Evolutionary conservation across 2,888 invertebrate genomes (phyloP), one percentile per base, ranked within the genome.

Genomic region (Lasioglossum morio): DNA sequence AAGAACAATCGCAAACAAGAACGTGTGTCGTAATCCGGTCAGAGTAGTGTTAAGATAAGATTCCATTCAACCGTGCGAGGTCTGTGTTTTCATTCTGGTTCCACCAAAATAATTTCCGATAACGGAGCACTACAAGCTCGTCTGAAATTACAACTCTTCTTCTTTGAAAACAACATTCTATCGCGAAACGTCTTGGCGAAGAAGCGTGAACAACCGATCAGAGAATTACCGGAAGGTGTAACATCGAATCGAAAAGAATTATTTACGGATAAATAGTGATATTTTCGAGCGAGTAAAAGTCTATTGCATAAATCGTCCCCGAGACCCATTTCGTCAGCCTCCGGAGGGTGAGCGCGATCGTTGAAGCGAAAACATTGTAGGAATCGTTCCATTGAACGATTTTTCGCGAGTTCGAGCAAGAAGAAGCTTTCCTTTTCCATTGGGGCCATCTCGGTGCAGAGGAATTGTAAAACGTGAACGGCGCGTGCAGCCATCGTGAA

Each of bases 401-500:
- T 81, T 60, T 63, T 19, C 48, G 8, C 72, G 23, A 27, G 19
- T 19, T 10, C n/a, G 10, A 2, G 46, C 30, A 30, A 40, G 37
- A 60, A 16, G 30, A 10, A 30, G 30, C 34, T 37, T 12, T 14
- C 40, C 23, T 46, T 27, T 30, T 27, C 19, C 30, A 27, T 27
- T 3, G 23, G 72, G n/a, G 14, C 8, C n/a, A 16, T 14, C 37
- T 0, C 30, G 7, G 34, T 5, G 12, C 8, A 53, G n/a, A 72
- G 30, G 19, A 53, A 43, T 53, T 19, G n/a, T 23, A 34, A 74
- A 57, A 80, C 87, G 82, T 89, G 88, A 83, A 48, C 48, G 84
- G 40, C 84, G 78, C 88, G 80, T 90, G 88, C 60, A 78, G 19
- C 30, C n/a, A 12, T 72, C 82, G 79, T 85, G 84, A 8, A 81